These are phyloP conservation scores for Pangasius larnaudii DNA, from an alignment of 2,797 vertebrate species.

Conservation along the genomic window DNA sequence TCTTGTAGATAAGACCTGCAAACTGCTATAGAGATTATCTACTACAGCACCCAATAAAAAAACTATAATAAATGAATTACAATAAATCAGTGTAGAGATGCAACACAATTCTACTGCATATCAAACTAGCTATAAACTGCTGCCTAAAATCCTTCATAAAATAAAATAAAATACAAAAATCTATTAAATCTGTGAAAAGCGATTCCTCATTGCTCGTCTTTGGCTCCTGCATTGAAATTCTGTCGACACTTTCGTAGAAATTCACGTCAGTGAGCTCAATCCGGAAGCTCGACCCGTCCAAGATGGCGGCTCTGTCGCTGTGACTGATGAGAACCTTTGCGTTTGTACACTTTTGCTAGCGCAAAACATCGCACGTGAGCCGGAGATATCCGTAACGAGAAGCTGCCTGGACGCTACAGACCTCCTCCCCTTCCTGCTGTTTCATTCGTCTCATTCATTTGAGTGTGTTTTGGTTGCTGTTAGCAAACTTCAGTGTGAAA, in stretches of 20 bases:
- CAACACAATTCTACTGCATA: background rate
- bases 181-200: background rate
- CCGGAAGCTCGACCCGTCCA: background rate
- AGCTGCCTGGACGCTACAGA: background rate
- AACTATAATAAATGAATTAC: background rate
- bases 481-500: background rate
- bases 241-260: background rate
- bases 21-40: background rate
- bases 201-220: background rate
- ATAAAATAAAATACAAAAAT: background rate
- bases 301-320: background rate
- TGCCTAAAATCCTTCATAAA: background rate
- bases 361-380: background rate
- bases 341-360: background rate
- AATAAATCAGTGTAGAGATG: background rate
- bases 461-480: background rate
- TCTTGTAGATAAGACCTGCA: background rate
- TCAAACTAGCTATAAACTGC: background rate
- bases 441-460: background rate
- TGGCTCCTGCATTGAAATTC: background rate
- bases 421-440: background rate
- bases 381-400: background rate
- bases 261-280: background rate
- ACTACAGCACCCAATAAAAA: background rate
- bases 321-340: background rate